These are phyloP conservation scores for Orientallactaga bullata DNA, from an alignment of 2,113 vertebrate species.

Conservation along the genomic window DNA sequence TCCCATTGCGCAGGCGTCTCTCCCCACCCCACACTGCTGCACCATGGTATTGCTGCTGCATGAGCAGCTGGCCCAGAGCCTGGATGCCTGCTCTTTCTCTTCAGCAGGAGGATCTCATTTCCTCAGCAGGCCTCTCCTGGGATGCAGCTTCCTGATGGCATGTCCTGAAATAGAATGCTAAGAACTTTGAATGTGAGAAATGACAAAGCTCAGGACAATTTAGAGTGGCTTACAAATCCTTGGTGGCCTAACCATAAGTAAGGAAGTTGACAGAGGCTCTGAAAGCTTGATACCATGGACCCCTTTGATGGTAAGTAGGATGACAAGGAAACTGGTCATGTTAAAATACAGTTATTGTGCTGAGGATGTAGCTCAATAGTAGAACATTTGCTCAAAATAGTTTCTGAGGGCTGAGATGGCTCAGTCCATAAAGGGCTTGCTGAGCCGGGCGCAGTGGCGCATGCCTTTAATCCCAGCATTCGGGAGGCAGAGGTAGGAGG, in stretches of 20 bases:
- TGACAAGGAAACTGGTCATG: slow-evolving; percentile 7
- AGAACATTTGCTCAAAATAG: no score
- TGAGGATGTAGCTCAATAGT: no score
- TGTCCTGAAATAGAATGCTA: slow-evolving; percentile 10
- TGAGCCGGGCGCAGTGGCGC: no score
- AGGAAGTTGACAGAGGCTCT: neutral
- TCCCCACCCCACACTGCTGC: accelerated
- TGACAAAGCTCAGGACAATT: neutral
- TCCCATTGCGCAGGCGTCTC: neutral
- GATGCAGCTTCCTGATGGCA: slow-evolving; percentile 8
- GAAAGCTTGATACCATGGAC: neutral
- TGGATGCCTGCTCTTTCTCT: neutral
- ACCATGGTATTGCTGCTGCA: accelerated
- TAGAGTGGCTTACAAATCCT: slow-evolving; percentile 4
- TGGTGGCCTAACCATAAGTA: neutral
- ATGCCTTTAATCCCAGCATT: no score
- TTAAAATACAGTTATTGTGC: neutral
- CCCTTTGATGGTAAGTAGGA: neutral
- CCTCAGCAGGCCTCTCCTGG: neutral
- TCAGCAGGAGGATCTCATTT: neutral
- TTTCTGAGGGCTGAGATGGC: no score
- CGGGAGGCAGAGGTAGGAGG: no score
- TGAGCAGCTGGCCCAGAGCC: no score
- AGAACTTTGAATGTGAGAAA: neutral
- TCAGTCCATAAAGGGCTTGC: no score